Conservation (phyloP, 2,113 vertebrate species). For the Sander vitreus region DNA sequence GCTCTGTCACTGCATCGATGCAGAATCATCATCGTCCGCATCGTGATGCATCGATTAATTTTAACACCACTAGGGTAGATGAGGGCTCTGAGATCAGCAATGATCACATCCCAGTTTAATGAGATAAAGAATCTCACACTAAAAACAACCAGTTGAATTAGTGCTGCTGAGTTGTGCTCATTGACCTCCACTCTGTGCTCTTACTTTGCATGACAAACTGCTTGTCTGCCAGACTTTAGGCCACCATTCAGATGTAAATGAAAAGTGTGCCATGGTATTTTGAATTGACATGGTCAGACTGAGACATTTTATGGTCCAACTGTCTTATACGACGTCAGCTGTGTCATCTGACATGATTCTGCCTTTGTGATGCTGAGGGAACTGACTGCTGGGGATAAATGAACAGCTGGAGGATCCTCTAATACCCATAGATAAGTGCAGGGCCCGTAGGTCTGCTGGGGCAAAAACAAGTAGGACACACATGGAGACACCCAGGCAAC, state of each 20-base stretch:
- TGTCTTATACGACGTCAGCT: conserved; percentile 81
- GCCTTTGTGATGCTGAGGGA: conserved; percentile 63
- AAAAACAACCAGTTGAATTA: background rate
- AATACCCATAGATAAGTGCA: conserved; percentile 68
- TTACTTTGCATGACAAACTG: conserved; percentile 48
- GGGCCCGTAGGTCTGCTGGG: conserved; percentile 68
- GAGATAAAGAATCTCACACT: background rate
- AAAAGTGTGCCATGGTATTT: conserved; percentile 24
- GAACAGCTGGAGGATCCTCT: conserved; percentile 68
- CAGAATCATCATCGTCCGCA: no score
- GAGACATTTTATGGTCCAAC: conserved; percentile 58
- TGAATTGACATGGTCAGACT: background rate
- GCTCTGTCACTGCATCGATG: no score
- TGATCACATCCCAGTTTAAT: background rate
- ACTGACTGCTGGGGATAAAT: conserved; percentile 76
- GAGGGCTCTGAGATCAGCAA: background rate
- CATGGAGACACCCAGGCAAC: conserved; percentile 46
- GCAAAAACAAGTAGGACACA: conserved; percentile 70
- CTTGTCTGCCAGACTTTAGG: conserved; percentile 14
- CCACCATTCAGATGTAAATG: conserved; percentile 58
- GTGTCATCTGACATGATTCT: conserved; percentile 66
- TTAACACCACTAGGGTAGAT: no score
- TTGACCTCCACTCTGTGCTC: conserved; percentile 7
- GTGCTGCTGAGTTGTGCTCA: background rate
- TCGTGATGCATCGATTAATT: no score